Conservation (phyloP, 2,113 vertebrate species). For the Chloropsis hardwickii region DNA sequence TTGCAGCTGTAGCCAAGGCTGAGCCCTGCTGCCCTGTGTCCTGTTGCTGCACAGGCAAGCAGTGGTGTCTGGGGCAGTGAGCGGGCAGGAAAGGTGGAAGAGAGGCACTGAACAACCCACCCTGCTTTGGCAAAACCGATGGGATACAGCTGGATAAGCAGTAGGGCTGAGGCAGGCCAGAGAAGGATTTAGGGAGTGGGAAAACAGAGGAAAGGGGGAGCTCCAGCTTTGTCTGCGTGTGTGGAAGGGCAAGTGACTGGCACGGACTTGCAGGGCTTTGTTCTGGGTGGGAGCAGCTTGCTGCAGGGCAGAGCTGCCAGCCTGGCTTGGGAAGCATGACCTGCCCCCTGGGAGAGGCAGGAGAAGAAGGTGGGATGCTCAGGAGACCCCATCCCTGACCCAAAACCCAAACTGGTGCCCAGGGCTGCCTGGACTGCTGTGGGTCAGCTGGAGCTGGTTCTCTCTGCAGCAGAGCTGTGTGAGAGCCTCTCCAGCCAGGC, state of each 20-base stretch:
- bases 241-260: background rate
- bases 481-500: background rate
- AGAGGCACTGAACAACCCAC: background rate
- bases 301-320: background rate
- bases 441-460: background rate
- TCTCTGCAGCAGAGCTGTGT: background rate
- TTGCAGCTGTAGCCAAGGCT: background rate
- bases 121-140: background rate
- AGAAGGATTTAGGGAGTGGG: background rate
- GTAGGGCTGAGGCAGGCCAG: background rate
- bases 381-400: background rate
- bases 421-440: accelerated
- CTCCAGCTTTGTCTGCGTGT: accelerated
- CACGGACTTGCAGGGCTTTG: background rate
- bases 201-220: background rate
- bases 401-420: background rate
- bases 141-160: background rate
- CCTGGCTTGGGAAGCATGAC: accelerated
- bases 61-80: background rate
- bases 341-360: background rate
- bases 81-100: background rate
- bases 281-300: background rate
- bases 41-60: accelerated
- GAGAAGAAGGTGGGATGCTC: background rate
- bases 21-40: accelerated